Evolutionary conservation across 2,888 invertebrate species (phyloP), one percentile per base, ranked within the genome.

Genomic region (Stenodera caucasica): DNA sequence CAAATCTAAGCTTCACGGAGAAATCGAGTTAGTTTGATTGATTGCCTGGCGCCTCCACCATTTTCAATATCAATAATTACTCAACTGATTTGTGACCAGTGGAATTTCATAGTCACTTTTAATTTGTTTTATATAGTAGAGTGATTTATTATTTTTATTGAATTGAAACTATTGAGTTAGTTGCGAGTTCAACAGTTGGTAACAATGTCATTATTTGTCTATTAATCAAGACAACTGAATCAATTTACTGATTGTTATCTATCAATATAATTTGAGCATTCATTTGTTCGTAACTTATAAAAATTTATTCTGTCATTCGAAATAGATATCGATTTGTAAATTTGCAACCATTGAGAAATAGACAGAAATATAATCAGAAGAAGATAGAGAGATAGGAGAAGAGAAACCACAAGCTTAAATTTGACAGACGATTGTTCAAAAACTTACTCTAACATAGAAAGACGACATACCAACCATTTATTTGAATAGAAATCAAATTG

Each of bases 401-500:
- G 45, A 45, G n/a, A 45, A 12, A 45, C 12, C 12, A n/a, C 21
- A 45, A 23, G 45, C 6, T 23, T 21, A 23, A 45, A 45, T 45
- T 45, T 45, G 45, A 45, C 45, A 45, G 21, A 18, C 18, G 11
- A 45, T 45, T 40, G 40, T 40, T 23, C 45, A 45, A 45, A 23
- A 21, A 23, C 30, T 30, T 9, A 1, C 9, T 30, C 8, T 1
- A 33, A 45, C 21, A 23, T 9, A n/a, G 6, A n/a, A 9, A 45
- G 2, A 45, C 12, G 3, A n/a, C 12, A 21, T 23, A 40, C 18
- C 9, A 9, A 40, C 18, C 12, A 45, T 12, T 23, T 45, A 45
- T 45, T 45, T 23, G 45, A 45, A 45, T 23, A 23, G 21, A 23
- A 45, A 45, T 45, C 45, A 45, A 45, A 45, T 45, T 45, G 45